A percentile compares a stretch with the other conserved stretches of the same genome.
Conservation (phyloP, 2,888 invertebrate genomes). For the Dasypogon diadema region DNA sequence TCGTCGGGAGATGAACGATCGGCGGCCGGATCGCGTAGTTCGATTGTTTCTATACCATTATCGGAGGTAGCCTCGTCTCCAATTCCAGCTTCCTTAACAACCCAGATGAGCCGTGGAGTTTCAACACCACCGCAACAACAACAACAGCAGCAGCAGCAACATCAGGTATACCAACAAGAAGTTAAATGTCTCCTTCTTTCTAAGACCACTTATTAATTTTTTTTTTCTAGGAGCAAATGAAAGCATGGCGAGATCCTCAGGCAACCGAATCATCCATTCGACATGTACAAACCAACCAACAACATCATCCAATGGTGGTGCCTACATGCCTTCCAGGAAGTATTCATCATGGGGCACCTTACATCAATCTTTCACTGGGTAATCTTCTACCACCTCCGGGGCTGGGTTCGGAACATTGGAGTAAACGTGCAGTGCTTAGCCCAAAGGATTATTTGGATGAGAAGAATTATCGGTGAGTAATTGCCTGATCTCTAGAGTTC, state of each 20-base stretch:
- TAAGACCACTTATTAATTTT: no score
- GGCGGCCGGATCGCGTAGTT: slow-evolving; percentile 55
- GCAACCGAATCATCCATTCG: slow-evolving; percentile 8
- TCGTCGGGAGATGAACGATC: slow-evolving; percentile 56
- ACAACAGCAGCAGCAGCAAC: not conserved
- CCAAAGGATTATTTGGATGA: slow-evolving; percentile 46
- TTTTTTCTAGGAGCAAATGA: slow-evolving; percentile 36
- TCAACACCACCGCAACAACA: slow-evolving; percentile 38
- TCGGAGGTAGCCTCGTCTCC: slow-evolving; percentile 47
- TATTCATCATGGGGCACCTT: slow-evolving; percentile 33
- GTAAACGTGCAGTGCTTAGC: slow-evolving; percentile 26
- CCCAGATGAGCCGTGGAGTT: slow-evolving; percentile 14
- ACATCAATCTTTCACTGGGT: slow-evolving; percentile 33
- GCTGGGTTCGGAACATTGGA: slow-evolving; percentile 28
- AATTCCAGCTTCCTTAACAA: slow-evolving; percentile 41
- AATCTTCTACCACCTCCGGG: slow-evolving; percentile 39
- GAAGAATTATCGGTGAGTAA: slow-evolving; percentile 48
- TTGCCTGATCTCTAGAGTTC: no score
- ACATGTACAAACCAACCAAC: not conserved
- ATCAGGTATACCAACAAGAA: not conserved
- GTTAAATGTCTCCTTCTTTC: not conserved
- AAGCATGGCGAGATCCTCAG: slow-evolving; percentile 38
- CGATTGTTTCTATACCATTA: slow-evolving; percentile 53
- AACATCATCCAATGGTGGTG: slow-evolving; percentile 38
- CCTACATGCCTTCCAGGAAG: slow-evolving; percentile 38